These are phyloP conservation scores for Yponomeuta malinellus DNA, from an alignment of 2,888 invertebrate species.

Conservation along the genomic window DNA sequence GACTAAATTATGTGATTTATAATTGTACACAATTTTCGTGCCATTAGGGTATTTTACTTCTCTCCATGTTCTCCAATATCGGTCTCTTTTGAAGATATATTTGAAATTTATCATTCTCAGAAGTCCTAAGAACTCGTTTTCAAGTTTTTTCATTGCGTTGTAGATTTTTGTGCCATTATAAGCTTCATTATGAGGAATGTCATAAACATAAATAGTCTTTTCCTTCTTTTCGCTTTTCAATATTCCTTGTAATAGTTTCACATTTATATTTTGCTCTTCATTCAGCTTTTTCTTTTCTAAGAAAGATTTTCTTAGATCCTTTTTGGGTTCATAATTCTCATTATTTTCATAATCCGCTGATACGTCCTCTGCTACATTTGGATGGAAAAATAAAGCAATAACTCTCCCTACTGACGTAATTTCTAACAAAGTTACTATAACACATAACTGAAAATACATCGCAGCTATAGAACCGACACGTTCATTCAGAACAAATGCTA, in stretches of 20 bases:
- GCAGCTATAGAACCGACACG: too few relatives aligned
- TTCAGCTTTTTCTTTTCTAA: constrained; percentile 26
- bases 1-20: constrained; percentile 32
- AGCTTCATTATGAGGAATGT: constrained; percentile 33
- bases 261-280: constrained; percentile 16
- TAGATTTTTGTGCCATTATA: constrained; percentile 18
- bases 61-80: constrained; percentile 54
- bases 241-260: not conserved
- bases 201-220: constrained; percentile 31
- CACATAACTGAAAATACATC: not conserved
- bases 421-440: not conserved
- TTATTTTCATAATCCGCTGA: not conserved
- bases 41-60: constrained; percentile 28
- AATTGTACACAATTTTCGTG: constrained; percentile 32
- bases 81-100: constrained; percentile 45
- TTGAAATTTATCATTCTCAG: constrained; percentile 42
- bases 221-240: constrained; percentile 23
- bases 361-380: not conserved
- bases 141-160: constrained; percentile 28
- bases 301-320: constrained; percentile 29
- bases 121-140: constrained; percentile 36
- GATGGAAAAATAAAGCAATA: not conserved
- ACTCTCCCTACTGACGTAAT: not conserved
- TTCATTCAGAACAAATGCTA: too few relatives aligned
- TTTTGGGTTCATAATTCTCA: constrained; percentile 4